A percentile compares a stretch with the other conserved stretches of the same genome.
These are phyloP conservation scores for Ectobius pallidus DNA, from an alignment of 2,888 invertebrate species.

Conservation along the genomic window DNA sequence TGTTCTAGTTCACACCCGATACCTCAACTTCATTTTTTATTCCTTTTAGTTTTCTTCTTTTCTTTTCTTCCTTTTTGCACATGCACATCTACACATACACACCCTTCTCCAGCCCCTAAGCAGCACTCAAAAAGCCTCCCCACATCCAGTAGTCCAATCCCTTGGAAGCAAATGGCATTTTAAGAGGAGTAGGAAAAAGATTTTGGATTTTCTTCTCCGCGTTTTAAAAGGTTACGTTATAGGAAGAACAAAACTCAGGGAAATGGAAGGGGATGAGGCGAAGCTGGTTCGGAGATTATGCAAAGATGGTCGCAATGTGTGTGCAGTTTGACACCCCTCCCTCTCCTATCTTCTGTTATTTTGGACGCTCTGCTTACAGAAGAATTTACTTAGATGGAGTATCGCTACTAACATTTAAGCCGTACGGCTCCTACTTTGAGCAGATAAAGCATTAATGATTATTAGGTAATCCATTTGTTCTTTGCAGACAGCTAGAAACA, in stretches of 20 bases:
- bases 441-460: no score
- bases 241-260: slow-evolving; percentile 23
- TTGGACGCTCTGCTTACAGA: background rate
- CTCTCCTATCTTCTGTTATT: background rate
- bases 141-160: slow-evolving; percentile 17
- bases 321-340: slow-evolving; percentile 1
- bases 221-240: slow-evolving; percentile 32
- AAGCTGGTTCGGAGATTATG: slow-evolving; percentile 30
- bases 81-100: slow-evolving; percentile 10
- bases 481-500: no score
- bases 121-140: slow-evolving; percentile 25
- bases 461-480: no score
- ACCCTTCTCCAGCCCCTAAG: slow-evolving; percentile 21
- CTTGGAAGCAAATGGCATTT: slow-evolving; percentile 36
- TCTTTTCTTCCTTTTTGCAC: background rate
- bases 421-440: no score
- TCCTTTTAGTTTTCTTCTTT: background rate
- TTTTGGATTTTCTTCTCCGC: slow-evolving; percentile 26
- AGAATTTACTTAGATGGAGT: slow-evolving; percentile 5
- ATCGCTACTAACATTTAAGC: no score
- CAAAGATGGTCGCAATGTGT: slow-evolving; percentile 28
- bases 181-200: slow-evolving; percentile 31
- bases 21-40: slow-evolving; percentile 19
- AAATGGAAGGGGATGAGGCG: background rate
- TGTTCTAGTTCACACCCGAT: slow-evolving; percentile 18